Evolutionary conservation across 2,888 invertebrate species (phyloP), one percentile per base, ranked within the genome.

Genomic region (Zaprionus obscuricornis): DNA sequence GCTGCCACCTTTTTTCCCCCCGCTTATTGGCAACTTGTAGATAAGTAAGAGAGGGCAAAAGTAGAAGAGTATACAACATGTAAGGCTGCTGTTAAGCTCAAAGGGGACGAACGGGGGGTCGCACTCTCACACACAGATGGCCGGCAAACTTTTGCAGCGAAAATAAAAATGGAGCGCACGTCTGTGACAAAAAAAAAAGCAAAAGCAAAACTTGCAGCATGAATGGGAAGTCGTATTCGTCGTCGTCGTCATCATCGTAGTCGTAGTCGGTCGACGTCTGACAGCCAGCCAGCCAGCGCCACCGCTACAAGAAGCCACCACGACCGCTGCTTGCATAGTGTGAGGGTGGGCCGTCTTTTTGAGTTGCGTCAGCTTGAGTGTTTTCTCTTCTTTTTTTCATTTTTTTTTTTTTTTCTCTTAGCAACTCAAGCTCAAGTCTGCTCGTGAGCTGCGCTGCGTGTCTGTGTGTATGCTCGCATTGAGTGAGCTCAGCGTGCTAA

Each of bases 131-230:
- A 26, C 46, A 57, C 85, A 82, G 85, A 84, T 76, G 79, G 85
- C 86, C 85, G 85, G 86, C 77, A 84, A 81, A 83, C 59, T 81
- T 76, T 77, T 77, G 77, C 82, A 81, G 82, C 82, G 82, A 85
- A 86, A 81, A 81, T 81, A 81, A 81, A 81, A 81, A 81, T 81
- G 86, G 86, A 81, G 86, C 81, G 86, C 86, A 77, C 85, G 78
- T 71, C 86, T 84, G 86, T 84, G 86, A 75, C 79, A 83, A 85
- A 70, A 24, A 29, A 34, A 45, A 52, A 60, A 39, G 29, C 46
- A 57, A 55, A 49, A 46, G 43, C 59, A 70, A 81, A 66, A 62
- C 66, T 66, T 62, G 74, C 71, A 69, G 82, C 83, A 85, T 79
- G 79, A 79, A 79, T 79, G 79, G 79, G 86, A 86, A 84, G 85